Base-by-base conservation (phyloP, 37 sponge, comb jelly and placozoan genomes). In the Oopsacas minuta region DNA sequence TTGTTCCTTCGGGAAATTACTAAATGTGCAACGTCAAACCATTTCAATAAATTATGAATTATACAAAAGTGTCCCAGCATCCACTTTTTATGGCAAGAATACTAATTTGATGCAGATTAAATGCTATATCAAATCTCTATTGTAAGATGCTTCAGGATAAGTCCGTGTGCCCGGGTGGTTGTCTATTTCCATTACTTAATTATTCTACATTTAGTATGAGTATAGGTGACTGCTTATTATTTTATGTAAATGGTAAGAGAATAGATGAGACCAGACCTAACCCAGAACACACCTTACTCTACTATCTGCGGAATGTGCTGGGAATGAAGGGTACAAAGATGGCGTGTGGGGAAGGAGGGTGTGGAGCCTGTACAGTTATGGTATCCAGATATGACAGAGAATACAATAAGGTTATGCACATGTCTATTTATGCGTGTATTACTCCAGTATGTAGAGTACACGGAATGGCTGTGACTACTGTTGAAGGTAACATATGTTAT, bases 301-400 rank as follows among this genome's bases (percentile, higher is more conserved):
- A 88, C 81, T 94, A 84, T 39, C 37, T 91, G 23, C 86, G 94
- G 23, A 90, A 88, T 23, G 25, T 90, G 0, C 81, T 94, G 52
- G 84, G 87, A 0, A 82, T 94, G 35, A 90, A 87, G n/a, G 95
- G 95, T 1, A 87, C 90, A 1, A 94, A 94, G 83, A 83, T 94
- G 39, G 95, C 89, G 3, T 94, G 95, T 87, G 92, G 91, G 3
- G 92, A 94, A 81, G 95, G 95, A 39, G 95, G 95, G 17, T 94
- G 95, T 89, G 95, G 95, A 5, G 92, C 95, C 1, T 94, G 95
- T 37, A 94, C 95, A 51, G 95, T 94, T 32, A 94, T 94, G 95
- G 87, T 92, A 20, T 94, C 95, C 52, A 32, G 81, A 23, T 90
- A 89, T 46, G 53, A 85, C 42, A 37, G 36, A 23, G 46, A 83